Percentiles rank a stretch among this genome's conserved stretches.
Conservation (phyloP, 64 coral and sea anemone species). For the Acropora tenuis region DNA sequence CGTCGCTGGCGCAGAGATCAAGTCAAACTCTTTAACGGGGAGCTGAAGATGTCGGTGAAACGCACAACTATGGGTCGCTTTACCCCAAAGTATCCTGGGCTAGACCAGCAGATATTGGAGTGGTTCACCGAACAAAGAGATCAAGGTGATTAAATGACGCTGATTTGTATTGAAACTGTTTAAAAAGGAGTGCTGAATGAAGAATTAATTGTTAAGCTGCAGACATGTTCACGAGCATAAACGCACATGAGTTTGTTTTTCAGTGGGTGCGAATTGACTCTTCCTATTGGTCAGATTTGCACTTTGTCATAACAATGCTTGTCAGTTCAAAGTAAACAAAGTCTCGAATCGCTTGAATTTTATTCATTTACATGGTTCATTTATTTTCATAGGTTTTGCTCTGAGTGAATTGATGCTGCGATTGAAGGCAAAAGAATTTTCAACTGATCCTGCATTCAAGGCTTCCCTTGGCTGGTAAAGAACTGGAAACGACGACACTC, state of each 20-base stretch:
- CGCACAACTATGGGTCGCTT: conserved; percentile 19
- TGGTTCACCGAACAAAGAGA: conserved; percentile 44
- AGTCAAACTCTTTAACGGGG: conserved; percentile 33
- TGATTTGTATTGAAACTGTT: conserved; percentile 13
- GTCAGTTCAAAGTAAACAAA: conserved; percentile 31
- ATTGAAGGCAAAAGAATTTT: conserved; percentile 47
- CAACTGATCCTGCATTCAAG: conserved; percentile 36
- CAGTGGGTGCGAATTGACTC: not conserved
- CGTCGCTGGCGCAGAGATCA: conserved; percentile 23
- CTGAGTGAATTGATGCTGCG: conserved; percentile 36
- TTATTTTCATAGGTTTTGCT: conserved; percentile 38
- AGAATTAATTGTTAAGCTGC: conserved; percentile 3
- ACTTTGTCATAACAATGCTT: conserved; percentile 20
- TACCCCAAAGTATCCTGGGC: conserved; percentile 38
- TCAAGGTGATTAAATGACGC: conserved; percentile 32
- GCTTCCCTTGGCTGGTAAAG: conserved; percentile 39
- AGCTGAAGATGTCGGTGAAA: conserved; percentile 44
- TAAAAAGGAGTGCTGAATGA: conserved; percentile 11
- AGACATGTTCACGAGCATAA: conserved; percentile 3
- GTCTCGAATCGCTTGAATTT: conserved; percentile 16
- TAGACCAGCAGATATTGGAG: conserved; percentile 38
- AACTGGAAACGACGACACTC: conserved; percentile 21
- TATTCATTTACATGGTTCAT: conserved; percentile 20
- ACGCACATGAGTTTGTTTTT: conserved; percentile 18
- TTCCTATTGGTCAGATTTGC: conserved; percentile 13